Base-by-base conservation (phyloP, 2,888 invertebrate genomes). In the Metalampra italica region DNA sequence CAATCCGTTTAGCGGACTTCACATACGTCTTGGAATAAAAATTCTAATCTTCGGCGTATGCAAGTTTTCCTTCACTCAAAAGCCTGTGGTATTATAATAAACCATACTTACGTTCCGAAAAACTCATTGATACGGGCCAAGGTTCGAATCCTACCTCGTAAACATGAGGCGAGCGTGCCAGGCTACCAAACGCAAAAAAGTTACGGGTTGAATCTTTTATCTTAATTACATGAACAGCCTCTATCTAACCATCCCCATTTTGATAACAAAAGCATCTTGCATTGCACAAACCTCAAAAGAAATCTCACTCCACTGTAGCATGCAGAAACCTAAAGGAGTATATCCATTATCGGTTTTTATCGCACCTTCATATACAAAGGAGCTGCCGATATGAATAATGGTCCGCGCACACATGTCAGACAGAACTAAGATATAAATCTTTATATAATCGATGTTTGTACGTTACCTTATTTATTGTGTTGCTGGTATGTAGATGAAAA, bases 401-500 rank as follows among this genome's bases (percentile, higher is more conserved):
- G 78, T 65, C 59, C 62, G 65, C 75, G 73, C 75, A 70, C 70
- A 71, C 67, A 71, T 77, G 72, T 78, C 71, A 74, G 71, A 70
- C 70, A 67, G 73, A 71, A 66, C 69, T 66, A 62, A 75, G 78
- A 82, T 79, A 87, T 89, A 89, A 86, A 88, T 88, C 87, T 84
- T 82, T 75, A 74, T 75, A 76, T 84, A 86, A 86, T 86, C 83
- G 84, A 81, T 80, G 78, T 73, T 71, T 67, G 68, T 63, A 57
- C 64, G 68, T 75, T 84, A 75, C 84, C 84, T 79, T 87, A 86
- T 87, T 84, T 85, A 86, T 86, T 75, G 80, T 73, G 68, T 69
- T 15, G 22, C 5, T 22, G 15, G 53, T 53, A 13, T 37, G 14
- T 46, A 22, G n/a, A 14, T 9, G 41, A 14, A 42, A 29, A 1